Conservation (phyloP, 2,888 invertebrate species). For the Sesia bembeciformis region DNA sequence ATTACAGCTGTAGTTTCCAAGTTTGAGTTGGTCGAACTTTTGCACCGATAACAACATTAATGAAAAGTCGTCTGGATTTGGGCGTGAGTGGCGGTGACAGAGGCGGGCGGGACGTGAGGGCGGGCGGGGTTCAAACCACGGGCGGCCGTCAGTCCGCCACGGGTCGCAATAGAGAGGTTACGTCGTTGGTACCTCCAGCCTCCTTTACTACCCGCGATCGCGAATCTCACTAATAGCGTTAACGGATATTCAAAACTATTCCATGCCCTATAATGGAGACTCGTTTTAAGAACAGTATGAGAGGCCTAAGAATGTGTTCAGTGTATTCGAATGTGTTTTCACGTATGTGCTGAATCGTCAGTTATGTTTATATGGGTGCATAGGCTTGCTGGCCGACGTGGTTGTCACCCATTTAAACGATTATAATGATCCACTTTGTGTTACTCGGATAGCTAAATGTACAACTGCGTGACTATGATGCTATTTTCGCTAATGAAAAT, state of each 20-base stretch:
- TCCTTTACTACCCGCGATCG: background rate
- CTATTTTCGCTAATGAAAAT: conserved; percentile 19
- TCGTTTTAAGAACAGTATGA: background rate
- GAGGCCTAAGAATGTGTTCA: conserved; percentile 32
- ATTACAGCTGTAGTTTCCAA: conserved; percentile 58
- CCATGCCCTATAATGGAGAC: background rate
- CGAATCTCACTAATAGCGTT: background rate
- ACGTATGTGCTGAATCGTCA: conserved; percentile 32
- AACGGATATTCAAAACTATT: background rate
- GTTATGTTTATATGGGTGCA: conserved; percentile 56
- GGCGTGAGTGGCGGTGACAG: conserved; percentile 58
- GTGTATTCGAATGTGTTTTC: conserved; percentile 46
- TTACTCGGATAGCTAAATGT: conserved; percentile 12
- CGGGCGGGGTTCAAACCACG: conserved; percentile 39
- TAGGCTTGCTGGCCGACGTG: conserved; percentile 41
- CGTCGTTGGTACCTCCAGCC: conserved; percentile 18
- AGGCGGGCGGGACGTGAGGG: conserved; percentile 36
- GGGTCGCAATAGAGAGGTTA: conserved; percentile 41
- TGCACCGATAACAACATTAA: conserved; percentile 70
- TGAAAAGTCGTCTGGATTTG: conserved; percentile 68
- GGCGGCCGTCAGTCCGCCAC: conserved; percentile 48
- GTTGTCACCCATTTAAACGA: conserved; percentile 42
- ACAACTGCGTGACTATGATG: conserved; percentile 28
- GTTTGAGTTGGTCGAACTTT: conserved; percentile 63
- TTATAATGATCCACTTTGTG: conserved; percentile 26